These are phyloP conservation scores for Characodon lateralis DNA, from an alignment of 2,797 vertebrate species.

Conservation along the genomic window DNA sequence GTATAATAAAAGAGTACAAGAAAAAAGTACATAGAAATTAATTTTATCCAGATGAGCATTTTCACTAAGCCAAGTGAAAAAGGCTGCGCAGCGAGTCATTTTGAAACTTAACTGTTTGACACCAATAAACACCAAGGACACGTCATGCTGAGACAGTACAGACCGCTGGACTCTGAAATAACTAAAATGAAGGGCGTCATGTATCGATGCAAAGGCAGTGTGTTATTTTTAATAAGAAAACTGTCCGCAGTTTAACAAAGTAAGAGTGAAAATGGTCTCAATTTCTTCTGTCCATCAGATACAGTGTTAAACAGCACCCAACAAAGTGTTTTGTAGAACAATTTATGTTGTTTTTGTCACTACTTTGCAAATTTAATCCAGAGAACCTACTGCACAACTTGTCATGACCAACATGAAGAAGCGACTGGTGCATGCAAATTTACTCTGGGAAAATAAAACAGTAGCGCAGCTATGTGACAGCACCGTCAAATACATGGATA, in stretches of 20 bases:
- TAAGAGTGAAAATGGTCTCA: neutral
- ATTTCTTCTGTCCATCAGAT: neutral
- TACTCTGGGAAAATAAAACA: neutral
- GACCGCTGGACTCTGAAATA: neutral
- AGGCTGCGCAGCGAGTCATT: constrained; percentile 9
- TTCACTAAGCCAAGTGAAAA: constrained; percentile 29
- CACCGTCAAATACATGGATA: too few species aligned
- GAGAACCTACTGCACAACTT: neutral
- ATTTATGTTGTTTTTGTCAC: neutral
- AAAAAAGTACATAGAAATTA: neutral
- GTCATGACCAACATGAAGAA: neutral
- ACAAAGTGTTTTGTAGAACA: neutral
- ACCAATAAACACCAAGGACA: neutral
- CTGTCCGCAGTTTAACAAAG: neutral
- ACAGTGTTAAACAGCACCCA: neutral
- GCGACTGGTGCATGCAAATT: neutral
- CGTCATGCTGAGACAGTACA: neutral
- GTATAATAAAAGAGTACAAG: neutral
- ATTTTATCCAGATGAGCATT: neutral
- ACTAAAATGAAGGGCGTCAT: neutral
- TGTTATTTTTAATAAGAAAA: neutral
- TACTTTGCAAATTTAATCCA: neutral
- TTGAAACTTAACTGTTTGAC: neutral
- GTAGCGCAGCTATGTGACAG: too few species aligned
- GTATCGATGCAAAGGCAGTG: neutral